A percentile compares a stretch with the other conserved stretches of the same genome.
phyloP scores from a whole-genome alignment of 2,888 invertebrate genomes.

The Athripsodes cinereus region DNA sequence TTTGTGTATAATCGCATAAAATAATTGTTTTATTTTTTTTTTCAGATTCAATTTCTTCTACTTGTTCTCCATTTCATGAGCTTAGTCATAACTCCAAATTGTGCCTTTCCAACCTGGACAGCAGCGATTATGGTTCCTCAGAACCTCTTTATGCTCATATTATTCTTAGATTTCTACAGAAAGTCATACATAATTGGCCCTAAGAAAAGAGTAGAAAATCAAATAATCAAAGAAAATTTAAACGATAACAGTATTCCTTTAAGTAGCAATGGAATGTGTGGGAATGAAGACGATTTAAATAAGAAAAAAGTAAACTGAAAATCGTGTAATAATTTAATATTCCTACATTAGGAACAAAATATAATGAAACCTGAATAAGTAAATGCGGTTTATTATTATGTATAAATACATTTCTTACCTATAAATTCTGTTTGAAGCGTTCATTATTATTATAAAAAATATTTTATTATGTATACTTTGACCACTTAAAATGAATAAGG shows the following conservation, averaged over 20 bases:
- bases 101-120: slow-evolving; percentile 53
- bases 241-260: too few relatives aligned
- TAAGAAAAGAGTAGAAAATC: slow-evolving; percentile 9
- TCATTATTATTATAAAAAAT: too few relatives aligned
- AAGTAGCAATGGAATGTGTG: neutral
- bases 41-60: slow-evolving; percentile 58
- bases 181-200: slow-evolving; percentile 51
- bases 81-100: slow-evolving; percentile 46
- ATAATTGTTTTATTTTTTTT: slow-evolving; percentile 25
- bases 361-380: too few relatives aligned
- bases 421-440: too few relatives aligned
- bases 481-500: too few relatives aligned
- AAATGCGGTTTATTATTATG: too few relatives aligned
- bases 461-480: too few relatives aligned
- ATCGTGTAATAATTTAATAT: too few relatives aligned
- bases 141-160: slow-evolving; percentile 57
- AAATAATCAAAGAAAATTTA: neutral
- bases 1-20: too few relatives aligned
- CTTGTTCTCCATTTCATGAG: slow-evolving; percentile 50
- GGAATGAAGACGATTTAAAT: neutral
- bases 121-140: slow-evolving; percentile 55
- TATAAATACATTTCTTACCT: too few relatives aligned
- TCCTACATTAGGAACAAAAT: too few relatives aligned
- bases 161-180: slow-evolving; percentile 64
- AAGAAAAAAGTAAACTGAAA: too few relatives aligned